Base-by-base conservation (phyloP, 2,888 invertebrate genomes). In the Drosophila phalerata region DNA sequence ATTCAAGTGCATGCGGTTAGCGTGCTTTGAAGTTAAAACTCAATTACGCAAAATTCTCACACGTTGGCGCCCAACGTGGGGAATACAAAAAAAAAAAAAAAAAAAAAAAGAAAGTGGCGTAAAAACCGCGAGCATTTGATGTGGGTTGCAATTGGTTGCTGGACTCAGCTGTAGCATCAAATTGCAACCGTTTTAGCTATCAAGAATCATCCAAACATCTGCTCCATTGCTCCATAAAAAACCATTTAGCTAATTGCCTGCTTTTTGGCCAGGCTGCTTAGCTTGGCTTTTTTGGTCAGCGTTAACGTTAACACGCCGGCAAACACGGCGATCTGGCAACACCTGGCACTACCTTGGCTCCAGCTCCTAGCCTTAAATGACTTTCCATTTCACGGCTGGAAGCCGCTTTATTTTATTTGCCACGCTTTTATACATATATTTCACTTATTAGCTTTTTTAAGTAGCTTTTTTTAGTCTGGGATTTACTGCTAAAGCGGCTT, bases 11-110 rank as follows among this genome's bases (percentile, higher is more conserved):
- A 85, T 88, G 81, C 79, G 86, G 88, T 75, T 83, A 67, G 79
- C 73, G 69, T 65, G 81, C 89, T 87, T 87, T 87, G 86, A 87
- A 87, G 89, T 79, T 83, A 70, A 79, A 85, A 87, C 89, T 85
- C 86, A 89, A 89, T 87, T 87, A 87, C 85, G 73, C 85, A 87
- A 89, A 89, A 87, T 89, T 83, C 86, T 87, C 86, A 88, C 86
- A 87, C 86, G 88, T 89, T 89, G 71, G 72, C 80, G 69, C 85
- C 82, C 62, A 28, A 28, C 28, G 28, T 28, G 28, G 28, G 28
- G 28, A 0, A 4, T 4, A 5, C 5, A 28, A 28, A 28, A 8
- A 28, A 28, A 4, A 5, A 28, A 28, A 28, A 28, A 8, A 28
- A 28, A 4, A 28, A 6, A 6, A 6, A 5, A 5, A 1, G 28